A percentile compares a stretch with the other conserved stretches of the same genome.
Conservation (phyloP, 2,888 invertebrate species). For the Erebia aethiops region DNA sequence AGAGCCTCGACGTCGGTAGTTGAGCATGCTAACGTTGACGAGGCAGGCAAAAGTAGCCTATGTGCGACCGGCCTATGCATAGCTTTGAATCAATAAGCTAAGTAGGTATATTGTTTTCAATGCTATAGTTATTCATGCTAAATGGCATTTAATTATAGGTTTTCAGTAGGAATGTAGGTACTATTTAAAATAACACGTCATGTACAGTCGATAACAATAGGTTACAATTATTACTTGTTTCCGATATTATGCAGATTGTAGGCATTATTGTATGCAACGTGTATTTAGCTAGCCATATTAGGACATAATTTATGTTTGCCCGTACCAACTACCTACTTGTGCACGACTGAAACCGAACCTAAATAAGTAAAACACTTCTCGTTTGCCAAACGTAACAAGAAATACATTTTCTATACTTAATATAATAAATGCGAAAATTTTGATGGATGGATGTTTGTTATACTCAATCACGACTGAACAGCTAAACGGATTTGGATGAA, state of each 20-base stretch:
- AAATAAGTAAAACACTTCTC: too few species aligned
- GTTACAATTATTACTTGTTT: neutral
- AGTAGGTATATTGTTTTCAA: neutral
- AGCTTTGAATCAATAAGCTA: neutral
- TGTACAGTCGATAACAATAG: neutral
- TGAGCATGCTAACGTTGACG: too few species aligned
- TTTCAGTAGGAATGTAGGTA: neutral
- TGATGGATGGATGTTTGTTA: too few species aligned
- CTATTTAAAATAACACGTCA: neutral
- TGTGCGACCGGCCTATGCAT: neutral
- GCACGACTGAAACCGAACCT: too few species aligned
- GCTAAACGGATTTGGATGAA: too few species aligned
- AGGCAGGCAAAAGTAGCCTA: neutral
- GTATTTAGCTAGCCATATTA: neutral
- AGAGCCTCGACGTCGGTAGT: too few species aligned
- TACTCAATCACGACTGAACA: too few species aligned
- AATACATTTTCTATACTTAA: too few species aligned
- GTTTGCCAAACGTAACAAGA: too few species aligned
- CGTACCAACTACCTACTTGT: too few species aligned
- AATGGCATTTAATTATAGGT: neutral
- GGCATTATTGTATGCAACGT: neutral
- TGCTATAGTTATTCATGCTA: neutral
- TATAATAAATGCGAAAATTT: too few species aligned
- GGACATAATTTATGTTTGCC: neutral
- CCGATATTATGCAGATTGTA: neutral